Evolutionary conservation across 1,140 invertebrate genomes (phyloP).

Genomic region (Magallana angulata): DNA sequence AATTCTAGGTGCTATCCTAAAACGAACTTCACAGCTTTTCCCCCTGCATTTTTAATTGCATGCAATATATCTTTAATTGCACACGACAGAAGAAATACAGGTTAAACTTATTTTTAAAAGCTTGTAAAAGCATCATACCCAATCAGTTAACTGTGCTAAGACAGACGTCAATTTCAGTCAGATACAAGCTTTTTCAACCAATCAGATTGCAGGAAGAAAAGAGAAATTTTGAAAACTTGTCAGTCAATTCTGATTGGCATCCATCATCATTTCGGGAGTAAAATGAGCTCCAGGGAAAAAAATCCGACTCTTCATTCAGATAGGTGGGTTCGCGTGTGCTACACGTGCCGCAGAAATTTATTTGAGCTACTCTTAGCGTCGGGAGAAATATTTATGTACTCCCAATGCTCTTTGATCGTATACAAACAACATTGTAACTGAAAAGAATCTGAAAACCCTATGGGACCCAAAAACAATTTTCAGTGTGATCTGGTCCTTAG

Average conservation of each 20-base stretch:
- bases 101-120: conserved; percentile 16
- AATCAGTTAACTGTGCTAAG: background rate
- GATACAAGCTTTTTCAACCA: background rate
- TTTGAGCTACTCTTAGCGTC: background rate
- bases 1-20: background rate
- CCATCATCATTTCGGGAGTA: background rate
- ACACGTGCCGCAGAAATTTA: background rate
- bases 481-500: background rate
- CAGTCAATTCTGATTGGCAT: conserved; percentile 33
- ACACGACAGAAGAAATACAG: conserved; percentile 10
- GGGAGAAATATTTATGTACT: background rate
- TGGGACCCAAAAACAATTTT: background rate
- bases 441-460: background rate
- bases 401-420: background rate
- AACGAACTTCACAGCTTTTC: background rate
- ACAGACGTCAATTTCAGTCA: conserved; percentile 1
- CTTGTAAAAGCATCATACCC: conserved; percentile 30
- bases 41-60: background rate
- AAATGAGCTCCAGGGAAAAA: conserved; percentile 2
- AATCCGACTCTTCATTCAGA: conserved; percentile 9
- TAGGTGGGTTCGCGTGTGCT: background rate
- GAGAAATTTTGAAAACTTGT: conserved; percentile 34
- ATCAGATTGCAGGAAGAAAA: background rate
- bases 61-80: conserved; percentile 22
- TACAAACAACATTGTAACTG: conserved; percentile 24